Evolutionary conservation across 1,140 invertebrate species (phyloP).

Genomic region (Protaetia brevitarsis): DNA sequence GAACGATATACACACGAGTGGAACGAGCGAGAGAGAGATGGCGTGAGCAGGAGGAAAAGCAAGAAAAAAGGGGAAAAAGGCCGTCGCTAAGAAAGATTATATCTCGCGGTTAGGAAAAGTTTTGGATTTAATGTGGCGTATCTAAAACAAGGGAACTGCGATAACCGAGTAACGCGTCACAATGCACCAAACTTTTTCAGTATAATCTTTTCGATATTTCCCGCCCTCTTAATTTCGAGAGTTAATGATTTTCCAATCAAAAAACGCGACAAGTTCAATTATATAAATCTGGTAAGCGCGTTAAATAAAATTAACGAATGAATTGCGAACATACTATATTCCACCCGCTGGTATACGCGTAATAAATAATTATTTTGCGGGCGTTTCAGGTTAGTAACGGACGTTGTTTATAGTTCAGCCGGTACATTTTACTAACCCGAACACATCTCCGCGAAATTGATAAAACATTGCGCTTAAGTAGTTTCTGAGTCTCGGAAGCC

Average conservation of each 20-base stretch:
- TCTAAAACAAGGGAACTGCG: conserved; percentile 39
- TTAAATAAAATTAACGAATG: too few species aligned
- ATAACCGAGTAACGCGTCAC: conserved; percentile 37
- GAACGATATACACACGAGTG: not conserved
- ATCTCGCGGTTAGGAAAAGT: conserved; percentile 36
- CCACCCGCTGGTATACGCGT: not conserved
- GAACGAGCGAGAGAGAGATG: not conserved
- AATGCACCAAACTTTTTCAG: conserved; percentile 34
- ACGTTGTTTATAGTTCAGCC: not conserved
- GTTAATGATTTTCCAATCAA: not conserved
- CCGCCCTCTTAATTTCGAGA: conserved; percentile 25
- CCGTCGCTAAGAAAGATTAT: conserved; percentile 37
- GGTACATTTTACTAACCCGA: not conserved
- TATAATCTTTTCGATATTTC: conserved; percentile 27
- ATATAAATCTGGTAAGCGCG: too few species aligned
- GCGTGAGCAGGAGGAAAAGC: not conserved
- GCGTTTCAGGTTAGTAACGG: not conserved
- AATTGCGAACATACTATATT: too few species aligned
- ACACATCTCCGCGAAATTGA: not conserved
- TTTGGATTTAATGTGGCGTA: conserved; percentile 41
- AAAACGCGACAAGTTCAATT: too few species aligned
- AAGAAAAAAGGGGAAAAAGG: conserved; percentile 25
- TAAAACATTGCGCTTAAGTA: not conserved
- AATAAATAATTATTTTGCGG: not conserved
- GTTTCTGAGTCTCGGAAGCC: not conserved